Percentiles rank a stretch among this genome's conserved stretches.
phyloP scores from a whole-genome alignment of 2,888 invertebrate species.

The Nasonia oneida region DNA sequence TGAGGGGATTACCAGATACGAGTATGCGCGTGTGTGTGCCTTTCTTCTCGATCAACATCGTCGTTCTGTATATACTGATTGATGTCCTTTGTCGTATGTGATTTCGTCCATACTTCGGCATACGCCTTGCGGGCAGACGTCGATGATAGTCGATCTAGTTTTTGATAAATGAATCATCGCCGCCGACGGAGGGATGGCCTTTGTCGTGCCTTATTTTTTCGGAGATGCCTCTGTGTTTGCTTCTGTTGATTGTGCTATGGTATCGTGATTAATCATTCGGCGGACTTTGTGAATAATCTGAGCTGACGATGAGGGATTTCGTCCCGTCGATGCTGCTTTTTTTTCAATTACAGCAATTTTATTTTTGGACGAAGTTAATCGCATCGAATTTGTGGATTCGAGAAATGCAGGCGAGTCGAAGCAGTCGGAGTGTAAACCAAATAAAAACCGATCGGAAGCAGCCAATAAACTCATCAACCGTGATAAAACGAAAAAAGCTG shows the following conservation, averaged over 20 bases:
- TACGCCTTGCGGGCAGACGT: too few relatives aligned
- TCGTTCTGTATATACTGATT: constrained; percentile 21
- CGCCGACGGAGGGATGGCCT: background rate
- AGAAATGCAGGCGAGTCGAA: background rate
- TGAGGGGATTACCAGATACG: constrained; percentile 12
- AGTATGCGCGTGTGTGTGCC: constrained; percentile 8
- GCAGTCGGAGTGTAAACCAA: background rate
- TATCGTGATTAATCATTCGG: background rate
- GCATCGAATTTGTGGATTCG: too few relatives aligned
- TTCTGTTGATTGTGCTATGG: background rate
- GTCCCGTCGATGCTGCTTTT: background rate
- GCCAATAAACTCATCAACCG: background rate
- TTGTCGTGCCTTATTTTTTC: background rate
- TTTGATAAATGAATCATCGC: background rate
- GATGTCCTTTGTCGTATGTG: constrained; percentile 14
- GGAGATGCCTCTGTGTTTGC: background rate
- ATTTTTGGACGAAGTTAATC: background rate
- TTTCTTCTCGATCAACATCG: constrained; percentile 31
- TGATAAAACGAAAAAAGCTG: background rate
- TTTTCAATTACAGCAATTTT: background rate
- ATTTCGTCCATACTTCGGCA: background rate
- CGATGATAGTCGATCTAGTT: background rate
- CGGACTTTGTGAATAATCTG: background rate
- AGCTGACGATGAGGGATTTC: background rate
- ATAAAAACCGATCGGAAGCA: background rate